These are phyloP conservation scores for Anseranas semipalmata DNA, from an alignment of 2,113 vertebrate genomes.

Conservation along the genomic window DNA sequence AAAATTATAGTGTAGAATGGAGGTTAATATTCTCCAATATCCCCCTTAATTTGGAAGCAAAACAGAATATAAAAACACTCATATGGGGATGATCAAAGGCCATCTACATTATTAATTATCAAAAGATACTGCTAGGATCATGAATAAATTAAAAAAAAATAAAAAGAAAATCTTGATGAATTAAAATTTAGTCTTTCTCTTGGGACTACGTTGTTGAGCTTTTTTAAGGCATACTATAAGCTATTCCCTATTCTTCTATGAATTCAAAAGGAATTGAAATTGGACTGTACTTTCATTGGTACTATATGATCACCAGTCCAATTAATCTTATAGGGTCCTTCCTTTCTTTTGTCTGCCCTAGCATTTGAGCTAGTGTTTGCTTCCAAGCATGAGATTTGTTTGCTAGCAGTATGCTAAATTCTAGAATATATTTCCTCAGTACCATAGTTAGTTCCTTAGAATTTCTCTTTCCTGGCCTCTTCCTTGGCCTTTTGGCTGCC, in stretches of 20 bases:
- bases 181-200: constrained; percentile 6
- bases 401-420: constrained; percentile 37
- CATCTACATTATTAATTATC: constrained; percentile 18
- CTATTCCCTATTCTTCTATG: neutral
- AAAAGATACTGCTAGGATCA: neutral
- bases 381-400: neutral
- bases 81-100: constrained; percentile 13
- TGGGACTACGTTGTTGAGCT: neutral
- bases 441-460: neutral
- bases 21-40: neutral
- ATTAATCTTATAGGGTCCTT: neutral
- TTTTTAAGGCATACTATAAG: neutral
- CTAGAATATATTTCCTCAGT: constrained; percentile 45
- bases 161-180: neutral
- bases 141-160: constrained; percentile 2
- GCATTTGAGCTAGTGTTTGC: constrained; percentile 18
- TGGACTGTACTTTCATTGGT: neutral
- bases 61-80: neutral
- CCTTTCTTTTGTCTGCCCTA: constrained; percentile 23
- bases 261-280: constrained; percentile 27
- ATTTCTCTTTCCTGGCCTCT: constrained; percentile 12
- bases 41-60: neutral
- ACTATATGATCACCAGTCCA: neutral
- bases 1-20: neutral
- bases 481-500: constrained; percentile 23